phyloP scores from a whole-genome alignment of 1,140 invertebrate species.

The Euwallacea fornicatus region DNA sequence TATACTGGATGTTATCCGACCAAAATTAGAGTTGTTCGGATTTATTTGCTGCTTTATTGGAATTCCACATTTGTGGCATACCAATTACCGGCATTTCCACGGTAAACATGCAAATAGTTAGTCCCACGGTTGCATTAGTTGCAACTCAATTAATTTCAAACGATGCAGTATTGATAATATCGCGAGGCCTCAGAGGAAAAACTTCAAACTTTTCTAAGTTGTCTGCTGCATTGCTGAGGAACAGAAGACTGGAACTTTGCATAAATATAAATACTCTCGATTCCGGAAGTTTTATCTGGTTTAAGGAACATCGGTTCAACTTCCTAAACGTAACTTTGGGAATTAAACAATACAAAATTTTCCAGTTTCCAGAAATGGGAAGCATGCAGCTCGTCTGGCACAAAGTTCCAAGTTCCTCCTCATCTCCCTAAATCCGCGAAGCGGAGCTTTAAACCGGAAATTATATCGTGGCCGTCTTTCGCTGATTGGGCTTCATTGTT shows the following conservation, averaged over 20 bases:
- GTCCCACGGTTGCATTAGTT: background rate
- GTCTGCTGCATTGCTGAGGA: background rate
- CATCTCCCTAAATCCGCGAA: too few relatives aligned
- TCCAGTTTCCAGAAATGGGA: too few relatives aligned
- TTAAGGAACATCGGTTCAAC: too few relatives aligned
- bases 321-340: too few relatives aligned
- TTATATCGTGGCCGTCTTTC: background rate
- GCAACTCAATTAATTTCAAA: background rate
- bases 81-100: background rate
- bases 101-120: constrained; percentile 2
- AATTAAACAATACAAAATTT: too few relatives aligned
- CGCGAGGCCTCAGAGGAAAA: background rate
- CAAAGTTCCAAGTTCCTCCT: too few relatives aligned
- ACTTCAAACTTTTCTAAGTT: background rate
- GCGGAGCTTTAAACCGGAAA: too few relatives aligned
- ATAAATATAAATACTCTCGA: too few relatives aligned
- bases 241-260: background rate
- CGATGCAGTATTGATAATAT: background rate
- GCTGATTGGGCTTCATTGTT: background rate
- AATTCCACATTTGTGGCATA: background rate
- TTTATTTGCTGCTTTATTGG: background rate
- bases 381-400: too few relatives aligned
- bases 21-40: background rate
- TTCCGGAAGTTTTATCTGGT: too few relatives aligned
- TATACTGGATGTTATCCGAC: background rate